Evolutionary conservation across 2,888 invertebrate genomes (phyloP).

Genomic region (Iselma pallidipennis): DNA sequence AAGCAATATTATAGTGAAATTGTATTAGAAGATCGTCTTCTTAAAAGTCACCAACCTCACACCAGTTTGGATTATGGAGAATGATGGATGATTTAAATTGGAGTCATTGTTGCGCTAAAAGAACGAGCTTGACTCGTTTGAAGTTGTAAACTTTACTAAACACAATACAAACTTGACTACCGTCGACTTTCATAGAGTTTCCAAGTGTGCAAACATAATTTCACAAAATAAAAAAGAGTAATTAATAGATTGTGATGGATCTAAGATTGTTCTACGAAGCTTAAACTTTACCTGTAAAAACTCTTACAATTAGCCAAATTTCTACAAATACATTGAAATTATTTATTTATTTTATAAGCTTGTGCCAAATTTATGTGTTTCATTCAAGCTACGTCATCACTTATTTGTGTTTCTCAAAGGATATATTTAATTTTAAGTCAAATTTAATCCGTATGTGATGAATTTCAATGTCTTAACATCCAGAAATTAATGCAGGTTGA

Average conservation of each 20-base stretch:
- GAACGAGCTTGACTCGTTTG: conserved; percentile 10
- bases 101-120: conserved; percentile 7
- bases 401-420: neutral
- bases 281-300: neutral
- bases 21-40: neutral
- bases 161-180: conserved; percentile 18
- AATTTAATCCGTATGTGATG: neutral
- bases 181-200: conserved; percentile 11
- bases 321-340: neutral
- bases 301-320: neutral
- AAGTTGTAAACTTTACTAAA: conserved; percentile 20
- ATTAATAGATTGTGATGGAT: neutral
- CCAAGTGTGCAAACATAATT: too few relatives aligned
- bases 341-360: neutral
- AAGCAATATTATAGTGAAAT: neutral
- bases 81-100: conserved; percentile 19
- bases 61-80: conserved; percentile 17
- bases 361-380: neutral
- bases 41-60: conserved; percentile 5
- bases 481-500: neutral
- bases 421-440: neutral
- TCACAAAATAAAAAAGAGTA: neutral
- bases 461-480: neutral
- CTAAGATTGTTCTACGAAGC: neutral
- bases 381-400: neutral